phyloP scores from a whole-genome alignment of 2,888 invertebrate species.

The Glomeris marginata region DNA sequence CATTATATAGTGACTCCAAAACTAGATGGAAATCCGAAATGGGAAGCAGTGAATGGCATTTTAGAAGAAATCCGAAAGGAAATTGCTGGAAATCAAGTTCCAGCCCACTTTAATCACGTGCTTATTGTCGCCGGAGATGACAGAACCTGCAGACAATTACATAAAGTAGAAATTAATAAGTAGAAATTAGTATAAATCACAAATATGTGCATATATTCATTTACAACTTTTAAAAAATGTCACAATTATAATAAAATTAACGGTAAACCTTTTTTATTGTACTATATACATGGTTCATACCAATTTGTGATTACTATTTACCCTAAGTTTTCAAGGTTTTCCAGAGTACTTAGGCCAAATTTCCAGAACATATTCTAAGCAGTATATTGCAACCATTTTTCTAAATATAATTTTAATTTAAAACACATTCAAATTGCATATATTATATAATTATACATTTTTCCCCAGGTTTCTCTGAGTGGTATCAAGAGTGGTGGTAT shows the following conservation, averaged over 20 bases:
- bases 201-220: neutral
- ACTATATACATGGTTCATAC: no score
- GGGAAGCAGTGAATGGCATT: constrained; percentile 67
- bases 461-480: no score
- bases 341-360: no score
- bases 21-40: constrained; percentile 79
- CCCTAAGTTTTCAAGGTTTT: no score
- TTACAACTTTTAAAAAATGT: neutral
- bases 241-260: neutral
- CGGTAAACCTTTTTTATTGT: neutral
- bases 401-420: neutral
- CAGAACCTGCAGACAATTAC: constrained; percentile 65
- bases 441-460: constrained; percentile 1
- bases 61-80: constrained; percentile 67
- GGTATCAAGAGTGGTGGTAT: no score
- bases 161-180: constrained; percentile 27
- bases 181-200: neutral
- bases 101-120: constrained; percentile 36
- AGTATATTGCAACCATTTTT: neutral
- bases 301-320: no score
- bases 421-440: no score
- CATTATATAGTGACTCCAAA: constrained; percentile 27
- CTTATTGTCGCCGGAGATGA: constrained; percentile 72
- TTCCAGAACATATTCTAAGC: no score
- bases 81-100: constrained; percentile 34